A percentile compares a stretch with the other conserved stretches of the same genome.
Conservation (phyloP, 2,113 vertebrate genomes). For the Pionites leucogaster region DNA sequence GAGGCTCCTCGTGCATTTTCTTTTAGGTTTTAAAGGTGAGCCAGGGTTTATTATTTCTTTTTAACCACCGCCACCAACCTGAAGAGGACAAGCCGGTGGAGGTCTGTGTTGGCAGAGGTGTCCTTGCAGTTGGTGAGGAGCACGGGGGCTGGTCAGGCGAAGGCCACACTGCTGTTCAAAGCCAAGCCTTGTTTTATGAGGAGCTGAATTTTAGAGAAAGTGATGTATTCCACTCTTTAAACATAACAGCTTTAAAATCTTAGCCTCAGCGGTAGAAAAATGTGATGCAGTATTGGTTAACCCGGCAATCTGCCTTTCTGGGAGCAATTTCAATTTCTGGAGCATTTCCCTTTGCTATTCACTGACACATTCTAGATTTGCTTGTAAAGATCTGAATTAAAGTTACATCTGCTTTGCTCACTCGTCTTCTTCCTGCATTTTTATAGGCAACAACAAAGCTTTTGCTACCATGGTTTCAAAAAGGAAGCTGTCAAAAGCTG, state of each 20-base stretch:
- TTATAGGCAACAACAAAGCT: not conserved
- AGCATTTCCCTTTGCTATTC: not conserved
- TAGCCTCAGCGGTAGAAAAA: not conserved
- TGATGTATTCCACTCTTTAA: not conserved
- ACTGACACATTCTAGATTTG: not conserved
- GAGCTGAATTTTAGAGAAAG: not conserved
- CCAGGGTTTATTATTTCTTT: not conserved
- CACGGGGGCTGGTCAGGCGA: not conserved
- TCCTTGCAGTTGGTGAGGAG: not conserved
- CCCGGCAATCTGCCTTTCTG: not conserved
- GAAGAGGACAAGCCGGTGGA: not conserved
- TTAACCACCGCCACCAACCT: accelerated
- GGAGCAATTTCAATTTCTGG: not conserved
- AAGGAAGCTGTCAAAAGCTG: conserved; percentile 48
- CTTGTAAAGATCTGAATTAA: not conserved
- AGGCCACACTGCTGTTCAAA: not conserved
- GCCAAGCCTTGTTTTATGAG: not conserved
- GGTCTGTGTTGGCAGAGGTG: not conserved
- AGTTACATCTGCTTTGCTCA: not conserved
- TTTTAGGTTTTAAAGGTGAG: not conserved
- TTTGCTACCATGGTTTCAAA: conserved; percentile 69
- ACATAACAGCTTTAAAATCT: not conserved
- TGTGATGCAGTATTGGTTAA: not conserved
- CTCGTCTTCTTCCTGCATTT: not conserved
- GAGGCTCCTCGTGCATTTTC: not conserved